Base-by-base conservation (phyloP, 1,140 invertebrate species). In the Pteromalus puparum region DNA sequence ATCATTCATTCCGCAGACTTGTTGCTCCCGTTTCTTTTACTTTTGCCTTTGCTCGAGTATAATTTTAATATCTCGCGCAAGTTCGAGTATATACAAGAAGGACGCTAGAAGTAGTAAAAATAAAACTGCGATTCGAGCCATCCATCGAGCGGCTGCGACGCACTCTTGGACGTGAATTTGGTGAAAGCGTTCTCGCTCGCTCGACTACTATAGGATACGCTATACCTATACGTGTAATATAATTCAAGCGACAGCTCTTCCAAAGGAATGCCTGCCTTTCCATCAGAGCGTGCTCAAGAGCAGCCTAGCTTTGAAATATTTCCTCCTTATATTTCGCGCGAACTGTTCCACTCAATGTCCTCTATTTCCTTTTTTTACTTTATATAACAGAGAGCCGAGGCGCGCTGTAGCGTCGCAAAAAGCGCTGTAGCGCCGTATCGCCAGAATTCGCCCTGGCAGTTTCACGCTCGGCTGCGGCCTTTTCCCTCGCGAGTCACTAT, bases 181-280 rank as follows among this genome's bases (percentile, higher is more conserved):
- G 18, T 18, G 48, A 53, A 48, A 61, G 53, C 53, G 21, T 53
- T 18, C 48, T 18, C 18, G 0, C 18, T 28, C 74, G 26, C 26
- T 42, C 24, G 24, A 76, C n/a, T n/a, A n/a, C n/a, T n/a, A 12
- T 46, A 48, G 6, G 74, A 76, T 24, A 76, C 7, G 10, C 53
- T 76, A 48, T 10, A 76, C 38, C 18, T 21, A 61, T 61, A 61
- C 18, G 21, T 61, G 21, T 61, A 61, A 61, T 61, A 61, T 61
- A 78, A 26, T 34, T 65, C 53, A 78, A 7, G 53, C 18, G 12
- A 42, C 18, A 78, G 13, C 18, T 78, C 18, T 78, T 78, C 15
- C 34, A 65, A 78, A 28, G 76, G 28, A 75, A 75, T 75, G 24
- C 13, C 38, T 75, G 24, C 13, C 38, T 46, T 75, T 75, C 73